phyloP scores from a whole-genome alignment of 2,113 vertebrate genomes.

The Rhineura floridana region DNA sequence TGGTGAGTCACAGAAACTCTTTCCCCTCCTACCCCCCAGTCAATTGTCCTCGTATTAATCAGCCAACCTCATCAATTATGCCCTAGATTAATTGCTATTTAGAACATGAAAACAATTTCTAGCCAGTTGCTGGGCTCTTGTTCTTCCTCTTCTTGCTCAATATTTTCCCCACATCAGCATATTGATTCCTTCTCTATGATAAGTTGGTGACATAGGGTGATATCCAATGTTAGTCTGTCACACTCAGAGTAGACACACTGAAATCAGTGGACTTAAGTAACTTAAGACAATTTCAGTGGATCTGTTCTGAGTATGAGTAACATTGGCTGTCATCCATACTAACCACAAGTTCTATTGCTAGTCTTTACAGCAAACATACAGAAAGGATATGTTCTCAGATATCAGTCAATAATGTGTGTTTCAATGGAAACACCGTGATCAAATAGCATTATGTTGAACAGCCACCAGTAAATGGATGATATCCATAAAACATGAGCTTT shows the following conservation, averaged over 20 bases:
- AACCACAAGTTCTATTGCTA: not conserved
- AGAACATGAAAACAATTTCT: not conserved
- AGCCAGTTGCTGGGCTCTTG: not conserved
- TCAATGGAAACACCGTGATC: not conserved
- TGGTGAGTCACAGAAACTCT: not conserved
- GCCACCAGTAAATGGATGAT: not conserved
- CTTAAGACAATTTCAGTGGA: no score
- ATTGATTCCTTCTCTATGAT: not conserved
- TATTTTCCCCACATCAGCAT: not conserved
- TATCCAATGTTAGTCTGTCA: no score
- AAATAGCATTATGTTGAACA: not conserved
- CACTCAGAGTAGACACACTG: no score
- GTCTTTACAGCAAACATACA: not conserved
- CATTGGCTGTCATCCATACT: not conserved
- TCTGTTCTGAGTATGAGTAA: no score
- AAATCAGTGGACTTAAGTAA: no score
- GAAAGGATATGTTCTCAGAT: not conserved
- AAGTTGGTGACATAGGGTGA: not conserved
- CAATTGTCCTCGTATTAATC: not conserved
- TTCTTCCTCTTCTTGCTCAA: not conserved
- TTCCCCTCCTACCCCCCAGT: no score
- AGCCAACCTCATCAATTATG: not conserved
- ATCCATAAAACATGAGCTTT: slow-evolving; percentile 6
- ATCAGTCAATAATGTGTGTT: not conserved
- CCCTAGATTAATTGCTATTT: not conserved